Evolutionary conservation across 2,888 invertebrate species (phyloP).

Genomic region (Petrolisthes cinctipes): DNA sequence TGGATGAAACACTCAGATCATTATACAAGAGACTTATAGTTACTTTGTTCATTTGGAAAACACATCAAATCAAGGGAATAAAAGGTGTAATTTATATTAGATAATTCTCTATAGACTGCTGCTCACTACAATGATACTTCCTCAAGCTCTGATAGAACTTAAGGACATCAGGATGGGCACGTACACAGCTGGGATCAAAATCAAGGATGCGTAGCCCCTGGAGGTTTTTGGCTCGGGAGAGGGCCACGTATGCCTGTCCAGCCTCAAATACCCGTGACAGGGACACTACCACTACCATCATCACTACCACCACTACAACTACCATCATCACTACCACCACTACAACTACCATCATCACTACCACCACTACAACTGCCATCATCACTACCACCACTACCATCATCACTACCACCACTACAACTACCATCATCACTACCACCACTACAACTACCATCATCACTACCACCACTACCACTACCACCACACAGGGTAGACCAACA

Average conservation of each 20-base stretch:
- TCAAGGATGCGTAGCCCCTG: constrained; percentile 87
- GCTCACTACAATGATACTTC: not conserved
- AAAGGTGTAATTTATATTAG: too few species aligned
- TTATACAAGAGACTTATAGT: too few species aligned
- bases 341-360: not conserved
- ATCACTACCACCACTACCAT: too few species aligned
- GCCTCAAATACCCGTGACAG: constrained; percentile 91
- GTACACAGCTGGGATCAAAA: constrained; percentile 87
- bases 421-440: not conserved
- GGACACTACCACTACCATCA: too few species aligned
- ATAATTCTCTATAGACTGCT: too few species aligned
- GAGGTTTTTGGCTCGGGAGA: constrained; percentile 91
- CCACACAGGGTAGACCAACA: not conserved
- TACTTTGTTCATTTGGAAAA: too few species aligned
- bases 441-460: not conserved
- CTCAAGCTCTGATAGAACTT: constrained; percentile 77
- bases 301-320: too few species aligned
- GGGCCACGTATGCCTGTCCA: constrained; percentile 95
- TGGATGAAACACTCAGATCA: too few species aligned
- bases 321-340: constrained; percentile 5
- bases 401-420: not conserved
- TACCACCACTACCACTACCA: not conserved
- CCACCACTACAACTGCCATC: not conserved
- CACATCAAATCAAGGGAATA: too few species aligned
- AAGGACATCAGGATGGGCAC: constrained; percentile 87